phyloP scores from a whole-genome alignment of 2,888 invertebrate genomes.

The Dicranocentrus wangi region DNA sequence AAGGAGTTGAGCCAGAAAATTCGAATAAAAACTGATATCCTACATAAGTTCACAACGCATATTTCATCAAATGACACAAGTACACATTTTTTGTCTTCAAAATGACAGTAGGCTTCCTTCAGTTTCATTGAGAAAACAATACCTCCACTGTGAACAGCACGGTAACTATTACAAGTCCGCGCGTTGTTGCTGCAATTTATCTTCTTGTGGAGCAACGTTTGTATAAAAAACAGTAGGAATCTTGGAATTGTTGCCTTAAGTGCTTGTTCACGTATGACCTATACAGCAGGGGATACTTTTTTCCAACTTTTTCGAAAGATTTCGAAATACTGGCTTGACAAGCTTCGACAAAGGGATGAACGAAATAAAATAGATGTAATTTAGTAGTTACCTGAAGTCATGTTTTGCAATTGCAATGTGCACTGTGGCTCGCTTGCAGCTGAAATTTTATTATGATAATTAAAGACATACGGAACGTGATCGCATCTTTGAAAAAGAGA shows the following conservation, averaged over 20 bases:
- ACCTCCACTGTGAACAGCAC: no score
- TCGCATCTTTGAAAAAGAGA: slow-evolving; percentile 27
- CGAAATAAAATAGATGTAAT: background rate
- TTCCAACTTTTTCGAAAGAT: slow-evolving; percentile 12
- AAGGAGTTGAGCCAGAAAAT: background rate
- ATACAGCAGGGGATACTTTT: slow-evolving; percentile 31
- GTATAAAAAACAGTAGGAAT: background rate
- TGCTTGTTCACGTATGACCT: slow-evolving; percentile 12
- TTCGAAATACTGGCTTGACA: slow-evolving; percentile 39
- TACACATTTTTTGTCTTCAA: slow-evolving; percentile 12
- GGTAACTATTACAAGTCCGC: no score
- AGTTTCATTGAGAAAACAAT: background rate
- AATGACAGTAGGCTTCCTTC: background rate
- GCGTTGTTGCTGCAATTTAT: no score
- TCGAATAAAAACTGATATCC: background rate
- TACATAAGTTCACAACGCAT: no score
- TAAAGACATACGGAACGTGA: slow-evolving; percentile 43
- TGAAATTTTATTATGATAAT: slow-evolving; percentile 47
- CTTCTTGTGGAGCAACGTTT: background rate
- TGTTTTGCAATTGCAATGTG: slow-evolving; percentile 12
- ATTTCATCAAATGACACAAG: background rate
- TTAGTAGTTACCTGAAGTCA: slow-evolving; percentile 3
- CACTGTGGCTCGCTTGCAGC: slow-evolving; percentile 28
- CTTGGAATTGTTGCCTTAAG: background rate
- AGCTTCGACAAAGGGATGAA: background rate